Evolutionary conservation across 2,888 invertebrate genomes (phyloP), one percentile per base, ranked within the genome.

Genomic region (Marasmarcha lunaedactyla): DNA sequence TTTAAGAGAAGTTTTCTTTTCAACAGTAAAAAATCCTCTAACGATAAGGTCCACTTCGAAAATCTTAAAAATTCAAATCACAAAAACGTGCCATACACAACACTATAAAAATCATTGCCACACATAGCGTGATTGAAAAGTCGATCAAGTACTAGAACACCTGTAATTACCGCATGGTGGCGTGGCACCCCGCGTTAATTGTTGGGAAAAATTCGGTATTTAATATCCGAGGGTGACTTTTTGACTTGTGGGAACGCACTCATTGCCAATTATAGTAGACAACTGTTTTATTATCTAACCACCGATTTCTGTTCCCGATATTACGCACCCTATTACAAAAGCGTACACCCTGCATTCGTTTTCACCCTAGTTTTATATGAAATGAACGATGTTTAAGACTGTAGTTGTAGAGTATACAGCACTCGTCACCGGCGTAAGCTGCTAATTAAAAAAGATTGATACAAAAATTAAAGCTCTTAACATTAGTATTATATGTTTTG

Each of bases 211-310:
- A 13, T 66, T 72, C 48, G 62, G 63, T 57, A 34, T 34, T 38
- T 64, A 68, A 69, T 56, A 54, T 62, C 54, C 57, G 71, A 69
- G 78, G 79, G 76, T 71, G 73, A 67, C 71, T 71, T 71, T 68
- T 60, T 66, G 69, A 62, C 71, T 66, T 66, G 74, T 79, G 81
- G 78, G 81, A 81, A 79, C 74, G 55, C 63, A 61, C 81, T 63
- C 60, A 70, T 76, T 78, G 81, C 78, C 77, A 79, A 81, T 81
- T 78, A 77, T 70, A 72, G 72, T 72, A 73, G 76, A 78, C 73
- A 74, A 76, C 71, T 76, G 66, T 72, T 74, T 71, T 71, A 74
- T 81, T 77, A 50, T 46, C 38, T 43, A 44, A 40, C 46, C 42
- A 48, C 50, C 59, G 55, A 66, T 63, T 71, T 63, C 54, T 54